A percentile compares a stretch with the other conserved stretches of the same genome.
phyloP scores from a whole-genome alignment of 1,140 invertebrate species.

The Bombyx mori region DNA sequence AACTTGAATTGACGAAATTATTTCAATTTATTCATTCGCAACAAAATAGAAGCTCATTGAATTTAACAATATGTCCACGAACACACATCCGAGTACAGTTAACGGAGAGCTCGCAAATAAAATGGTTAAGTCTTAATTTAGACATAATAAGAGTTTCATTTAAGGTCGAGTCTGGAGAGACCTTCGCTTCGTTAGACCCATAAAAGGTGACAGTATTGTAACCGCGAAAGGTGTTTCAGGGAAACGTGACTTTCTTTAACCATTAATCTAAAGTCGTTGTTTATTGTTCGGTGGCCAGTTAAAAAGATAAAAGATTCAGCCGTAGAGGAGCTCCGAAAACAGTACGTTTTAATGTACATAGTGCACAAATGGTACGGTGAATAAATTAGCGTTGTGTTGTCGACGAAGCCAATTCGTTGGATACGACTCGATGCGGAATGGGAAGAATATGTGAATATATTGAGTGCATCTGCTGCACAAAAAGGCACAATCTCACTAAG shows the following conservation, averaged over 20 bases:
- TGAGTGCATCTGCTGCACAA: conserved; percentile 52
- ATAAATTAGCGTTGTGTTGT: no score
- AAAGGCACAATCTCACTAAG: conserved; percentile 62
- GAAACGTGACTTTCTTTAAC: conserved; percentile 40
- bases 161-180: conserved; percentile 23
- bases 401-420: no score
- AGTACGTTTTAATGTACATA: no score
- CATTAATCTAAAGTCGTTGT: conserved; percentile 28
- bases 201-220: conserved; percentile 33
- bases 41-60: no score
- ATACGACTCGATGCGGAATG: conserved; percentile 14
- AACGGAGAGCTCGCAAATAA: not conserved
- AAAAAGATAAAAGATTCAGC: no score
- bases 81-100: not conserved
- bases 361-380: no score
- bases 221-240: conserved; percentile 33
- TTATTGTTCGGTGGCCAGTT: conserved; percentile 12
- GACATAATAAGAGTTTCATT: conserved; percentile 27
- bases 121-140: conserved; percentile 17
- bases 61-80: not conserved
- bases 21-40: not conserved
- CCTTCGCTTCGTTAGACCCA: conserved; percentile 40
- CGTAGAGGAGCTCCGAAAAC: no score
- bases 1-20: conserved; percentile 22
- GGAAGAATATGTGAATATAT: conserved; percentile 50